phyloP scores from a whole-genome alignment of 64 coral and sea anemone genomes.

The Astreopora myriophthalma region DNA sequence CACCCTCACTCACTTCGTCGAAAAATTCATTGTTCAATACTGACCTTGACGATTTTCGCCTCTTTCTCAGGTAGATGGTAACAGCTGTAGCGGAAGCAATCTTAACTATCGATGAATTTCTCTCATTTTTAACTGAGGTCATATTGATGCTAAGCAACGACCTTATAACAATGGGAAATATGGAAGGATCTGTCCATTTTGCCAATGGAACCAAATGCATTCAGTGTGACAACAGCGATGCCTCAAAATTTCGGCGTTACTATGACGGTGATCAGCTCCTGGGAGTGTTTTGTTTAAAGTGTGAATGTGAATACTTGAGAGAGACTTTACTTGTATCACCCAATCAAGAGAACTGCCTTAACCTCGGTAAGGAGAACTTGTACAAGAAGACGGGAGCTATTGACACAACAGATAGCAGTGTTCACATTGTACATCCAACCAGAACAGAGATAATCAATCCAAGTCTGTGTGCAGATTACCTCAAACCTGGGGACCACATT shows the following conservation, averaged over 20 bases:
- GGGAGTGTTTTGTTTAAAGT: slow-evolving; percentile 1
- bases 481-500: slow-evolving; percentile 61
- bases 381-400: slow-evolving; percentile 16
- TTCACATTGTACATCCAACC: slow-evolving; percentile 19
- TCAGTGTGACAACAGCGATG: slow-evolving; percentile 35
- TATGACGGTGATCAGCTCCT: background rate
- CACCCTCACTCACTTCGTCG: background rate
- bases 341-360: background rate
- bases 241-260: slow-evolving; percentile 18
- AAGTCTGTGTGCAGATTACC: slow-evolving; percentile 5
- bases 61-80: background rate
- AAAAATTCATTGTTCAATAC: background rate
- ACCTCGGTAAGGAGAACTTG: background rate
- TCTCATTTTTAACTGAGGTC: background rate
- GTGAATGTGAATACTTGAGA: slow-evolving; percentile 23
- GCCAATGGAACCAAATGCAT: slow-evolving; percentile 13
- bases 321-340: background rate
- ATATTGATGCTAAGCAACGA: background rate
- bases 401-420: slow-evolving; percentile 13
- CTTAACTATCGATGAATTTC: background rate
- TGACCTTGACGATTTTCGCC: background rate
- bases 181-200: slow-evolving; percentile 33
- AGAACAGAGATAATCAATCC: slow-evolving; percentile 6
- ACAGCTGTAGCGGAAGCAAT: background rate
- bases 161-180: background rate